These are phyloP conservation scores for Clupea harengus DNA, from an alignment of 2,113 vertebrate species.

Conservation along the genomic window DNA sequence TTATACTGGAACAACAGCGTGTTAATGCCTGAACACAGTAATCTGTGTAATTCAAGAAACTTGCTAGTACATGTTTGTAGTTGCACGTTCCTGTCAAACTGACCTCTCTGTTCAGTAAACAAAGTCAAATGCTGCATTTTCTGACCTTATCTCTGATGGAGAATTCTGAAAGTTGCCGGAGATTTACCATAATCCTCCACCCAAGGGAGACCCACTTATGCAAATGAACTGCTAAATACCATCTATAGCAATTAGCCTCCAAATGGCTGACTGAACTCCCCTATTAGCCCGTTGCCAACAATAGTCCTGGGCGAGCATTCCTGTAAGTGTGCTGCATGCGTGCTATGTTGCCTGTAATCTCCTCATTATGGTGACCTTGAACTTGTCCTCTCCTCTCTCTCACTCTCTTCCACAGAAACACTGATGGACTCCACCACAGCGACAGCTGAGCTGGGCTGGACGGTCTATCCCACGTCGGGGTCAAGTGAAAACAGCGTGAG, in stretches of 20 bases:
- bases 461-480: slow-evolving; percentile 87
- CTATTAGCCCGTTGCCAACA: background rate
- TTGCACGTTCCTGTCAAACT: background rate
- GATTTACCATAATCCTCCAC: slow-evolving; percentile 1
- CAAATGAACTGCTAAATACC: slow-evolving; percentile 16
- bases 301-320: background rate
- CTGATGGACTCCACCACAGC: slow-evolving; percentile 99
- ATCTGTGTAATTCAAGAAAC: background rate
- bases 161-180: slow-evolving; percentile 1
- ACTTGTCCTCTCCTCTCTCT: slow-evolving; percentile 23
- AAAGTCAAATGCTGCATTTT: background rate
- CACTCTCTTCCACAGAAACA: slow-evolving; percentile 75
- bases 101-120: slow-evolving; percentile 5
- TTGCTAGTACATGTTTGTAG: background rate
- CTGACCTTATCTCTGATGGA: slow-evolving; percentile 11
- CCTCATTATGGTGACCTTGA: slow-evolving; percentile 42
- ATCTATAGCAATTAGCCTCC: slow-evolving; percentile 17
- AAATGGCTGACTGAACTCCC: slow-evolving; percentile 21
- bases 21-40: background rate
- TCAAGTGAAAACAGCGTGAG: slow-evolving; percentile 82
- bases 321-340: background rate
- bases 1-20: background rate
- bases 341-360: background rate
- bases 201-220: background rate
- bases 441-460: slow-evolving; percentile 97